Percentiles rank a stretch among this genome's conserved stretches.
Evolutionary conservation across 2,113 vertebrate species (phyloP).

Genomic region (Lepisosteus osseus): DNA sequence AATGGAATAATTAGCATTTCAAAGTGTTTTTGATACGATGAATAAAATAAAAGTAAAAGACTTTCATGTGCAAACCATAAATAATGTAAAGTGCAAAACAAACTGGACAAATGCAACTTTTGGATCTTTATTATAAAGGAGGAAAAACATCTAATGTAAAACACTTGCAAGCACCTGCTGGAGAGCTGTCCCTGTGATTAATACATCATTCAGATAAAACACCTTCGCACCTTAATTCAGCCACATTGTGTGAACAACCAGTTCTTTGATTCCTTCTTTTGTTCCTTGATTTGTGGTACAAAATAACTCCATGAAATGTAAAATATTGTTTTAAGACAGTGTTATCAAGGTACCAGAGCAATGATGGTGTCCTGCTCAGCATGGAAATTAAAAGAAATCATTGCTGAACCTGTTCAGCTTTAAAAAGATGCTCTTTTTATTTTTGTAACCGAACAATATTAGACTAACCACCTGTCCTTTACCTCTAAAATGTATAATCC

Average conservation of each 20-base stretch:
- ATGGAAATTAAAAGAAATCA: too few species aligned
- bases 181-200: constrained; percentile 58
- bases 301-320: too few species aligned
- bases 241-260: constrained; percentile 36
- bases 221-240: constrained; percentile 49
- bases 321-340: too few species aligned
- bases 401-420: too few species aligned
- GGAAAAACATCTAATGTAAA: constrained; percentile 21
- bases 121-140: constrained; percentile 55
- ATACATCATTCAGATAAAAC: constrained; percentile 43
- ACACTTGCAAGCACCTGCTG: constrained; percentile 47
- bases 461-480: too few species aligned
- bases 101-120: constrained; percentile 40
- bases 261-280: background rate
- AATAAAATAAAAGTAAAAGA: constrained; percentile 52
- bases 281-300: background rate
- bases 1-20: constrained; percentile 84
- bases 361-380: too few species aligned
- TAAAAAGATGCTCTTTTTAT: too few species aligned
- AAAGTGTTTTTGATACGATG: constrained; percentile 73
- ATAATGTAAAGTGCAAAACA: constrained; percentile 62
- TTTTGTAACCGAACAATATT: too few species aligned
- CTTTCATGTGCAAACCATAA: constrained; percentile 65
- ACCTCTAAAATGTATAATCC: too few species aligned
- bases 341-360: too few species aligned